A percentile compares a stretch with the other conserved stretches of the same genome.
phyloP scores from a whole-genome alignment of 2,888 invertebrate species.

The Pelosia muscerda region DNA sequence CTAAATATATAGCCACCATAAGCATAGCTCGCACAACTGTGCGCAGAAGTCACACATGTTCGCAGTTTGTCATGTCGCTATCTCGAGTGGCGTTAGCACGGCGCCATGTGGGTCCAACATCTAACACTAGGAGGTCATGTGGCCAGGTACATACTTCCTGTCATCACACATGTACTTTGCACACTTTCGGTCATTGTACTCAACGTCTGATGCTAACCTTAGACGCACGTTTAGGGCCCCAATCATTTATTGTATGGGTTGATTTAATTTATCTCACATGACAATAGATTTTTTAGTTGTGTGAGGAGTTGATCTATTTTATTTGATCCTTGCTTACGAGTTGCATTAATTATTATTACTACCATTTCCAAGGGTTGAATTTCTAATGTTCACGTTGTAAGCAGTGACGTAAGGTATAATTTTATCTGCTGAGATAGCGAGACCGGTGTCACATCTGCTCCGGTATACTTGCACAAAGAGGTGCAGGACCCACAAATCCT shows the following conservation, averaged over 20 bases:
- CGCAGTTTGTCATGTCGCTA: slow-evolving; percentile 64
- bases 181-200: slow-evolving; percentile 61
- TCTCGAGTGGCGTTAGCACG: slow-evolving; percentile 67
- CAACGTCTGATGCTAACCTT: slow-evolving; percentile 37
- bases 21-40: slow-evolving; percentile 62
- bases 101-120: slow-evolving; percentile 68
- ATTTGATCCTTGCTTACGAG: slow-evolving; percentile 51
- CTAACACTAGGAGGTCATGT: slow-evolving; percentile 66
- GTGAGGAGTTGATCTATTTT: slow-evolving; percentile 47
- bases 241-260: slow-evolving; percentile 36
- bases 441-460: slow-evolving; percentile 79
- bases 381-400: slow-evolving; percentile 69
- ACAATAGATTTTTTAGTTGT: slow-evolving; percentile 44
- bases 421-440: slow-evolving; percentile 67
- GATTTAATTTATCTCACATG: slow-evolving; percentile 58
- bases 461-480: slow-evolving; percentile 71
- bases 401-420: slow-evolving; percentile 64
- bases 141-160: slow-evolving; percentile 74
- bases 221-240: slow-evolving; percentile 20
- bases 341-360: slow-evolving; percentile 65
- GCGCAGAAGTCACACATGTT: slow-evolving; percentile 67
- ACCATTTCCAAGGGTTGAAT: slow-evolving; percentile 59
- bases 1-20: slow-evolving; percentile 26
- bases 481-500: slow-evolving; percentile 65
- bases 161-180: slow-evolving; percentile 64